Percentiles rank a stretch among this genome's conserved stretches.
Conservation (phyloP, 2,113 vertebrate genomes). For the Melierax canorus region DNA sequence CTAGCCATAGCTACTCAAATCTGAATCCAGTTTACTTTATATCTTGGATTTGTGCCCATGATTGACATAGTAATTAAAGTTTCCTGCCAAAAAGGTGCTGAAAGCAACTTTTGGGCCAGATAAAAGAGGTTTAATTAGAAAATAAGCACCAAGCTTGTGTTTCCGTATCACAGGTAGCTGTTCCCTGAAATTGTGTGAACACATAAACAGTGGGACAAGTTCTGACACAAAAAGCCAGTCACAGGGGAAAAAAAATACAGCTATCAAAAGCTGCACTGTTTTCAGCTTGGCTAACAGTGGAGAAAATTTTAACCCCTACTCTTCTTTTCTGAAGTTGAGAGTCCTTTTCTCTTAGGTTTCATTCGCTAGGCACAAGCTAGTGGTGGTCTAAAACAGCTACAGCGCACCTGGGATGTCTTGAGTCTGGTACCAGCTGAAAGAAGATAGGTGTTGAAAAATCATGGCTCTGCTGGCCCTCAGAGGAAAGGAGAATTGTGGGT, state of each 20-base stretch:
- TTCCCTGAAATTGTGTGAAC: neutral
- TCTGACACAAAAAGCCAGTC: neutral
- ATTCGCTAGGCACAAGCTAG: neutral
- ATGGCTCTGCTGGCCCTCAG: neutral
- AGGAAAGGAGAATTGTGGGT: neutral
- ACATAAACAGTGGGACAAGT: neutral
- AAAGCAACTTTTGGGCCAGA: neutral
- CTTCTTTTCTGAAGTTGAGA: neutral
- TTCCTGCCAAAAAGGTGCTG: neutral
- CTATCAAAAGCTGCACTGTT: neutral
- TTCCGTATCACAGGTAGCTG: neutral
- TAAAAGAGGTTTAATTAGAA: slow-evolving; percentile 11
- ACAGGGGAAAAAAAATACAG: neutral
- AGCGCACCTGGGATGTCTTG: neutral
- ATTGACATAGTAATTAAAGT: neutral
- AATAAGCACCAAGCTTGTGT: neutral
- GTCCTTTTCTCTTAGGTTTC: neutral
- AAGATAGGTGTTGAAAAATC: neutral
- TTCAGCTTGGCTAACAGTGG: neutral
- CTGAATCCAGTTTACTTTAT: neutral
- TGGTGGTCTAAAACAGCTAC: neutral
- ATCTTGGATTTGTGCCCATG: neutral
- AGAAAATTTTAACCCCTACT: neutral
- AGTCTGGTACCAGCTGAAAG: neutral
- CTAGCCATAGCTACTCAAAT: neutral